Evolutionary conservation across 2,888 invertebrate genomes (phyloP), one percentile per base, ranked within the genome.

Genomic region (Cerastis leucographa): DNA sequence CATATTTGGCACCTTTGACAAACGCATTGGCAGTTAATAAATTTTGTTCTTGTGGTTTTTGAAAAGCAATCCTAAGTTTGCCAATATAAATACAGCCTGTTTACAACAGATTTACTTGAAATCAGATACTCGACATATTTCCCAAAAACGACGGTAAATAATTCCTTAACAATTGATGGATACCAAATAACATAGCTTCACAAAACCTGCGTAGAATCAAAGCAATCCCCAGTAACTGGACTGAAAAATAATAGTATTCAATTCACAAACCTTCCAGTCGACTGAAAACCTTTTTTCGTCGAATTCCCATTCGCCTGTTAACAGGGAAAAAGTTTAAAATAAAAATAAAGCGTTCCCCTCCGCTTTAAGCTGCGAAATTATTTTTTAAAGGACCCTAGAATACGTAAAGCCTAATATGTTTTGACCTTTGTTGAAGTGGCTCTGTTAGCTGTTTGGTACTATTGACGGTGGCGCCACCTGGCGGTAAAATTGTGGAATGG

Each of bases 321-420:
- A 79, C 73, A 75, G 61, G 14, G 66, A 72, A 83, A 79, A 87
- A 80, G 79, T 78, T 80, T 70, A 25, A 76, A 74, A 81, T 75
- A 75, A 83, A 85, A 81, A 86, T 82, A 85, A 85, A 80, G 59
- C 77, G 62, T 44, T 74, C 17, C 35, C 71, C 74, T 78, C 51
- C 25, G 66, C 62, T 70, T 78, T 79, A 71, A 79, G 62, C 68
- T 66, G 42, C 42, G 64, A 73, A 87, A 85, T 87, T 74, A 87
- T 83, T 81, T 86, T 81, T 85, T 76, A 79, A 85, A 86, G 80
- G 68, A 62, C 74, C 56, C 74, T 69, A 25, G 78, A 78, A 68
- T 70, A 79, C 44, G 56, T 81, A 66, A 67, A 80, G 74, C 75
- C 79, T 79, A 87, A 83, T 87, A 85, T 85, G 76, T 84, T 85